Evolutionary conservation across 2,888 invertebrate genomes (phyloP), one percentile per base, ranked within the genome.

Genomic region (Cataglyphis rosenhaueri): DNA sequence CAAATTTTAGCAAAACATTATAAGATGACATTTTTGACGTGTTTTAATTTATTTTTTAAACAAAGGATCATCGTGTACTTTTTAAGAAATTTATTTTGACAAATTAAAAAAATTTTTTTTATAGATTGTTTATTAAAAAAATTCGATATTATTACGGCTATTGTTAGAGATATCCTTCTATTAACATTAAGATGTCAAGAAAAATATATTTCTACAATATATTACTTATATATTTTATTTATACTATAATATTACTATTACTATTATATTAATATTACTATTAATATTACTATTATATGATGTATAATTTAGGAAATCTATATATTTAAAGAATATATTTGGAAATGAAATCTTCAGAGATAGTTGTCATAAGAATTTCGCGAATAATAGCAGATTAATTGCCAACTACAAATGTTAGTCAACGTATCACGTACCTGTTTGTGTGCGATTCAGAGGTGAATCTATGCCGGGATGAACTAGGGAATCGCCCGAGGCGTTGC

Each of bases 331-430:
- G 12, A 59, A 10, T 21, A 29, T 59, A 32, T 70, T 44, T 25
- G n/a, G 0, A 15, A 48, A 70, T 35, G n/a, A 70, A 48, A 70
- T 79, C 32, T 25, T 15, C 35, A 25, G 21, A 59, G 41, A 8
- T 29, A 68, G 3, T 15, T 44, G 41, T 9, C 29, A 29, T 44
- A 68, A 70, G 44, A 78, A 61, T 70, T 4, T 41, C 70, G 44
- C 25, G 25, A 48, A 79, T 76, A 66, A 76, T 79, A 71, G 25
- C 44, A 48, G 44, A 79, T 41, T 71, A 78, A 78, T 78, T 78
- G 59, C 44, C 78, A 78, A 57, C 59, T 70, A 32, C 18, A 44
- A 44, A 70, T 44, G 41, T 78, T 78, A 44, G 70, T 44, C 29
- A 44, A 70, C 59, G 32, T 44, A 61, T 32, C 21, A 18, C 48